Conservation (phyloP, 2,888 invertebrate genomes). For the Quadriops clusia region DNA sequence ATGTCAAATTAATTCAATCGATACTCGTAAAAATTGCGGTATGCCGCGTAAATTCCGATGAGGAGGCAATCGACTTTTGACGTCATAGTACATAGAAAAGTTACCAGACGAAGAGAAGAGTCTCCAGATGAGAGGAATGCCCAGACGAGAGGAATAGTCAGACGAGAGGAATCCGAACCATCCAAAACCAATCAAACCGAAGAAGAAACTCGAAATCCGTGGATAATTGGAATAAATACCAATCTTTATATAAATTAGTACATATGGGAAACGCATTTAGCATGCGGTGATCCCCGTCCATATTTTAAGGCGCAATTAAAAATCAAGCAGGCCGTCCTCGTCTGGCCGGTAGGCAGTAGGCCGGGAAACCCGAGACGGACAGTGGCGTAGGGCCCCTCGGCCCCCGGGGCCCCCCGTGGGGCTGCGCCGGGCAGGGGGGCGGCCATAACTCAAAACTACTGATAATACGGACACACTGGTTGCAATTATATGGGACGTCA, state of each 20-base stretch:
- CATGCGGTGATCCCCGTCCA: conserved; percentile 11
- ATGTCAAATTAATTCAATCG: too few relatives aligned
- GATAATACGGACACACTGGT: conserved; percentile 31
- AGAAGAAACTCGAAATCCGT: conserved; percentile 17
- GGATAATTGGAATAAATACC: conserved; percentile 26
- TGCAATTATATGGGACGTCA: conserved; percentile 36
- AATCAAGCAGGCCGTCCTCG: conserved; percentile 5
- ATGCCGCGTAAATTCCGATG: too few relatives aligned
- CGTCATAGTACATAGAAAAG: too few relatives aligned
- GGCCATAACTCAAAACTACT: conserved; percentile 35
- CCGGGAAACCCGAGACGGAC: conserved; percentile 7
- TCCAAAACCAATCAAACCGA: too few relatives aligned
- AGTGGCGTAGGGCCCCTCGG: conserved; percentile 22
- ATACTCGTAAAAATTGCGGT: too few relatives aligned
- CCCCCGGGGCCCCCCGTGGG: conserved; percentile 27
- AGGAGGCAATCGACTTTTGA: too few relatives aligned
- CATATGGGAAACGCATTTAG: conserved; percentile 26
- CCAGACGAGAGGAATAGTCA: too few relatives aligned
- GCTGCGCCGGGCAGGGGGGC: conserved; percentile 30
- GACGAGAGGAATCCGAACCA: too few relatives aligned
- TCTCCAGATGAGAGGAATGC: too few relatives aligned
- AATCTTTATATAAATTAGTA: conserved; percentile 27
- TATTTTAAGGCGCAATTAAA: conserved; percentile 12
- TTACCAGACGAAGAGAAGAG: too few relatives aligned
- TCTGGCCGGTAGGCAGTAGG: conserved; percentile 1